Percentiles rank a stretch among this genome's conserved stretches.
These are phyloP conservation scores for Digitonthophagus gazella DNA, from an alignment of 2,888 invertebrate genomes.

Conservation along the genomic window DNA sequence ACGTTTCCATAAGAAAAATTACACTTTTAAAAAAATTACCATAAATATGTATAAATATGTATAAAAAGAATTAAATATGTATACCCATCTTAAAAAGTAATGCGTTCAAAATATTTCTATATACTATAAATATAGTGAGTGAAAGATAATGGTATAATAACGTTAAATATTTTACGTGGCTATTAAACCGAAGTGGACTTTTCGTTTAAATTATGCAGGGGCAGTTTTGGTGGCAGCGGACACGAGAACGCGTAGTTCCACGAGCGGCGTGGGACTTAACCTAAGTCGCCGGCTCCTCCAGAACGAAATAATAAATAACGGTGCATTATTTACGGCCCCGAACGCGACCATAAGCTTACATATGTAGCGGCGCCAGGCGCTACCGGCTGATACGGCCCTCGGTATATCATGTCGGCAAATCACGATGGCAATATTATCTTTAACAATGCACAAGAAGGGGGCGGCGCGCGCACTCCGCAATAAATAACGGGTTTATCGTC, in stretches of 20 bases:
- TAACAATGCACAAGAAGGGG: conserved; percentile 35
- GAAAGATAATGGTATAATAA: not conserved
- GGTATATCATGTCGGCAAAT: conserved; percentile 36
- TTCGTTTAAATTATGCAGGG: not conserved
- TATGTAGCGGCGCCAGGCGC: conserved; percentile 17
- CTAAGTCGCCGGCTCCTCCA: conserved; percentile 12
- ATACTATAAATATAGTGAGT: no score
- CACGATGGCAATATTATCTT: conserved; percentile 36
- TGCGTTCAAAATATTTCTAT: no score
- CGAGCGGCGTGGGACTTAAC: conserved; percentile 8
- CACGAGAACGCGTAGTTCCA: conserved; percentile 1
- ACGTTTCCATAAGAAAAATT: not conserved
- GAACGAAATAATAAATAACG: conserved; percentile 17
- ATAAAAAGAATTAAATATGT: no score
- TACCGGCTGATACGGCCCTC: conserved; percentile 18
- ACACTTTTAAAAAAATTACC: not conserved
- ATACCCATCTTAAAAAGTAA: no score
- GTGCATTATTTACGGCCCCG: conserved; percentile 20
- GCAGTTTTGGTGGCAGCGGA: not conserved
- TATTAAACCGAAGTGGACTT: not conserved
- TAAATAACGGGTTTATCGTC: conserved; percentile 37
- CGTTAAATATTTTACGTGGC: not conserved
- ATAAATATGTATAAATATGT: not conserved
- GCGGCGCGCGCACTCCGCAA: conserved; percentile 29
- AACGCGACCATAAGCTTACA: conserved; percentile 23